phyloP scores from a whole-genome alignment of 2,888 invertebrate genomes.

The Lasioglossum leucozonium region DNA sequence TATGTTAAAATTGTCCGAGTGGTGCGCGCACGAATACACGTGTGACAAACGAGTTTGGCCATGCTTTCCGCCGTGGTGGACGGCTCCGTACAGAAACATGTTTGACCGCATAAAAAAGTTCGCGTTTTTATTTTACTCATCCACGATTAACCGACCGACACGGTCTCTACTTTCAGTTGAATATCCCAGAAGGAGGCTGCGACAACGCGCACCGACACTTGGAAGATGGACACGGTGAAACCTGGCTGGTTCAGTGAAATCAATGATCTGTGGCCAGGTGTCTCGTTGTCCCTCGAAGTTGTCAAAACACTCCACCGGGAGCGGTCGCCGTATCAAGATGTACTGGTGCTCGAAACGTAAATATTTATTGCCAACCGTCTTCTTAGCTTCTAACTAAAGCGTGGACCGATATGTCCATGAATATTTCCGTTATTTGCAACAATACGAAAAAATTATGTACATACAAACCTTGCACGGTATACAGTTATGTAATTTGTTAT shows the following conservation, averaged over 20 bases:
- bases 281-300: constrained; percentile 94
- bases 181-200: constrained; percentile 18
- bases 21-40: constrained; percentile 44
- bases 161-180: constrained; percentile 57
- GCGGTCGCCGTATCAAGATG: constrained; percentile 93
- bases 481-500: too few relatives aligned
- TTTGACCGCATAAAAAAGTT: constrained; percentile 68
- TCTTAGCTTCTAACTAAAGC: not conserved
- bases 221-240: constrained; percentile 89
- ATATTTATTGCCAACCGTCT: constrained; percentile 65
- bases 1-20: not conserved
- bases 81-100: constrained; percentile 61
- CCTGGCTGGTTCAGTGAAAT: constrained; percentile 97
- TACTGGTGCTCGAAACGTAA: constrained; percentile 93
- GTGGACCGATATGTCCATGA: not conserved
- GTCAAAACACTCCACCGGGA: constrained; percentile 91
- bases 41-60: constrained; percentile 51
- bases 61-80: constrained; percentile 27
- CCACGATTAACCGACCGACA: constrained; percentile 39
- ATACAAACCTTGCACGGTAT: too few relatives aligned
- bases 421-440: too few relatives aligned
- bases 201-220: not conserved
- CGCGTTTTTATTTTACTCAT: constrained; percentile 56
- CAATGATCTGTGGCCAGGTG: constrained; percentile 95
- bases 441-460: too few relatives aligned